Conservation (phyloP, 2,113 vertebrate genomes). For the Phalacrocorax pelagicus region DNA sequence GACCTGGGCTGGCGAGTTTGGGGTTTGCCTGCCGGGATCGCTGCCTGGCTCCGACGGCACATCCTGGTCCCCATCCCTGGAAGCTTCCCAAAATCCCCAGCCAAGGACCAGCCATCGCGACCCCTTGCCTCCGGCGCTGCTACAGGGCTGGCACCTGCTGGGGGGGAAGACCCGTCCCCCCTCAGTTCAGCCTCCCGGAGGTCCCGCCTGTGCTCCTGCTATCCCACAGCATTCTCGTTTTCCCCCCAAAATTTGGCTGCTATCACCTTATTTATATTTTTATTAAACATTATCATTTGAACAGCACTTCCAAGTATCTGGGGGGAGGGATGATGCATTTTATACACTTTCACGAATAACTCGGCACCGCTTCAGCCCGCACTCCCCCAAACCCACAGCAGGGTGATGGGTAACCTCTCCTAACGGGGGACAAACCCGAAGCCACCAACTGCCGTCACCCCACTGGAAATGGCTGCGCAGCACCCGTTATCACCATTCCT, state of each 20-base stretch:
- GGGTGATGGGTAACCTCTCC: background rate
- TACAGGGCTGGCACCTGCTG: fast-evolving
- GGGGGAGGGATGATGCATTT: background rate
- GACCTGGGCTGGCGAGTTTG: background rate
- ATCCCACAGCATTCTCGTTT: background rate
- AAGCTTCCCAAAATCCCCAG: background rate
- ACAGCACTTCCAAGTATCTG: background rate
- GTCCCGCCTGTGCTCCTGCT: background rate
- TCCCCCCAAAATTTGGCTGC: fast-evolving
- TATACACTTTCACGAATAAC: background rate
- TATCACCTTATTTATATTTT: background rate
- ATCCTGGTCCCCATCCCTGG: fast-evolving
- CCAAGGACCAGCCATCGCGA: background rate
- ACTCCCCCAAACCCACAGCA: background rate
- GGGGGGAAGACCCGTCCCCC: fast-evolving
- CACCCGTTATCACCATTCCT: fast-evolving
- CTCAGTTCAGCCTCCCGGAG: background rate
- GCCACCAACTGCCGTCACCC: fast-evolving
- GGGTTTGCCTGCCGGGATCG: background rate
- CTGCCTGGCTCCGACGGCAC: fast-evolving
- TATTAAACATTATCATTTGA: background rate
- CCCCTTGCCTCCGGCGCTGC: background rate
- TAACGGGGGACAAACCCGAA: background rate
- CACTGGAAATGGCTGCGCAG: fast-evolving
- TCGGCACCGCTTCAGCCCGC: fast-evolving